phyloP scores from a whole-genome alignment of 2,888 invertebrate genomes.

The Drosophila antonietae region DNA sequence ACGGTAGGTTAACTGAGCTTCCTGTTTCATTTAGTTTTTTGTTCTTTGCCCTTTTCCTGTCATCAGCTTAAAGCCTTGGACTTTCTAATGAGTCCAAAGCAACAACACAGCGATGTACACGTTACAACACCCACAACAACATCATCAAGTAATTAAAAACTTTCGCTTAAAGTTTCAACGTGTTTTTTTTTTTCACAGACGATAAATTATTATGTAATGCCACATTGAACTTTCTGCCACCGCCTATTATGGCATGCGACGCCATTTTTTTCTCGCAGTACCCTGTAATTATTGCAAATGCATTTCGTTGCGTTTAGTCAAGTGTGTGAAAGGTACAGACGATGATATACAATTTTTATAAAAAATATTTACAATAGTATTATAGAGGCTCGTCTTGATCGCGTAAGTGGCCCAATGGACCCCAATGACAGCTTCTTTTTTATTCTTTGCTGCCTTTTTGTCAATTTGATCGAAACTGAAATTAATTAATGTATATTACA shows the following conservation, averaged over 20 bases:
- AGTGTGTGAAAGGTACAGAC: too few relatives aligned
- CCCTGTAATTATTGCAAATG: slow-evolving; percentile 9
- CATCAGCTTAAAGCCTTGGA: slow-evolving; percentile 18
- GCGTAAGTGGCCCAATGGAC: too few relatives aligned
- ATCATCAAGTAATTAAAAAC: slow-evolving; percentile 69
- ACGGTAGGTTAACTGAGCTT: slow-evolving; percentile 66
- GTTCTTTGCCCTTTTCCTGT: neutral
- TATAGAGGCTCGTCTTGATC: too few relatives aligned
- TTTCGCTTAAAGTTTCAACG: slow-evolving; percentile 61
- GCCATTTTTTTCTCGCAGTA: slow-evolving; percentile 1
- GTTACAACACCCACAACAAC: slow-evolving; percentile 12
- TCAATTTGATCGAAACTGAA: too few relatives aligned
- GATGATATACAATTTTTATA: too few relatives aligned
- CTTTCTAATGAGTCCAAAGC: slow-evolving; percentile 36
- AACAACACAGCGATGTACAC: slow-evolving; percentile 6
- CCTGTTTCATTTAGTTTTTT: neutral
- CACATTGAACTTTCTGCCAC: slow-evolving; percentile 43
- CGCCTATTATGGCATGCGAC: slow-evolving; percentile 15
- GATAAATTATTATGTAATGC: slow-evolving; percentile 62
- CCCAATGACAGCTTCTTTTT: too few relatives aligned
- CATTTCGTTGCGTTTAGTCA: neutral
- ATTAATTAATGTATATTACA: too few relatives aligned
- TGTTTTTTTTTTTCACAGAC: slow-evolving; percentile 23
- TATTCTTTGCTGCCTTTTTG: too few relatives aligned
- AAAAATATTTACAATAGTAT: too few relatives aligned